Conservation (phyloP, 30 jellyfish, hydroid and myxozoan genomes). For the Clytia hemisphaerica region DNA sequence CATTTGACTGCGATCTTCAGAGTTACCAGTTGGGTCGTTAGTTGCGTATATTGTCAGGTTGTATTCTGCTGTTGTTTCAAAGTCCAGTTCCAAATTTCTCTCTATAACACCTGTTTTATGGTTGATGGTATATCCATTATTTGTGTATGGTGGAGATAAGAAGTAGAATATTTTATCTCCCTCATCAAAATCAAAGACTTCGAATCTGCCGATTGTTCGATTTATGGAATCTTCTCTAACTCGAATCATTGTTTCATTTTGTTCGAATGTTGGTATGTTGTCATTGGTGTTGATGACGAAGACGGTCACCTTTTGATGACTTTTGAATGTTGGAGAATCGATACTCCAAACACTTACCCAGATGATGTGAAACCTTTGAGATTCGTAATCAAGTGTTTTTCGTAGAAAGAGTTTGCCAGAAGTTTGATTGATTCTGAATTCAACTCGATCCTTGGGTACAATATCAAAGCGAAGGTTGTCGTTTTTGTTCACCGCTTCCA, state of each 20-base stretch:
- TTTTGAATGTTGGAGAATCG: neutral
- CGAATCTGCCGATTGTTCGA: neutral
- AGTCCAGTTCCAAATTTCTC: too few species aligned
- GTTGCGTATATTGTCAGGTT: too few species aligned
- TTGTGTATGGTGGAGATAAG: too few species aligned
- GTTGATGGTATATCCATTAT: too few species aligned
- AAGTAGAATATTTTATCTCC: too few species aligned
- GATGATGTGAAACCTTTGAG: neutral
- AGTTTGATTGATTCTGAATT: neutral
- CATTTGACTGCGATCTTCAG: too few species aligned
- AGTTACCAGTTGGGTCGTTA: too few species aligned
- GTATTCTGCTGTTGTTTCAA: too few species aligned
- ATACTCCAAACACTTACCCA: neutral
- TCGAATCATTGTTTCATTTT: neutral
- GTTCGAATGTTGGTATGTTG: slow-evolving; percentile 1
- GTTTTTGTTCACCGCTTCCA: neutral
- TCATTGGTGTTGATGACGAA: slow-evolving; percentile 14
- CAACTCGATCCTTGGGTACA: neutral
- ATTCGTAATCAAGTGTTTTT: neutral
- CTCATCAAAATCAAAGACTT: neutral
- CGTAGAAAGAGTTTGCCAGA: neutral
- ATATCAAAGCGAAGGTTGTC: neutral
- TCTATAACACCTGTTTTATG: too few species aligned
- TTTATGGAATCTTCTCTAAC: neutral
- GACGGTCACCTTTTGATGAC: neutral